Conservation (phyloP, 2,888 invertebrate genomes). For the Galeruca laticollis region DNA sequence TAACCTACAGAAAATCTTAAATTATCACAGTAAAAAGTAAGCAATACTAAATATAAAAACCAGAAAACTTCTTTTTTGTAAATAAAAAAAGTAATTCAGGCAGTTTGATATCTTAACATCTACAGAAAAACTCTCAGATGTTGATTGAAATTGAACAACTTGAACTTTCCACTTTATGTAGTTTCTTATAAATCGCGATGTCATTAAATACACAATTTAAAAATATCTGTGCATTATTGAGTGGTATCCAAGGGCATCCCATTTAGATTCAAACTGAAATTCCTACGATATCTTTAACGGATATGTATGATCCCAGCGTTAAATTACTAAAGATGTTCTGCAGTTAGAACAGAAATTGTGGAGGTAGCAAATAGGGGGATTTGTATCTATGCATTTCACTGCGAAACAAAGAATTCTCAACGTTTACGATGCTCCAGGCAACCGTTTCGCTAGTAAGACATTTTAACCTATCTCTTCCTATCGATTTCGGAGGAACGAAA, state of each 20-base stretch:
- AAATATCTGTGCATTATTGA: neutral
- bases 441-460: constrained; percentile 62
- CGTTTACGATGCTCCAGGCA: constrained; percentile 64
- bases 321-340: constrained; percentile 37
- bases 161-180: no score
- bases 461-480: constrained; percentile 62
- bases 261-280: neutral
- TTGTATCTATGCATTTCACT: constrained; percentile 60
- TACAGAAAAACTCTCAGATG: no score
- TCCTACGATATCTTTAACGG: constrained; percentile 1
- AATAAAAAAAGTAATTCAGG: no score
- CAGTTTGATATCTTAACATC: no score
- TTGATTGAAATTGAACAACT: no score
- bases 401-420: constrained; percentile 62
- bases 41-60: no score
- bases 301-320: constrained; percentile 30
- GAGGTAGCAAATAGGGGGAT: constrained; percentile 62
- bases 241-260: neutral
- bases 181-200: neutral
- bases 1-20: no score
- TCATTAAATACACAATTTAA: neutral
- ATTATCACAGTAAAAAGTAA: no score
- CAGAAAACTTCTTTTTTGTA: no score
- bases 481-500: constrained; percentile 58
- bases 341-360: constrained; percentile 54